Evolutionary conservation across 2,888 invertebrate genomes (phyloP).

Genomic region (Phorcus lineatus): DNA sequence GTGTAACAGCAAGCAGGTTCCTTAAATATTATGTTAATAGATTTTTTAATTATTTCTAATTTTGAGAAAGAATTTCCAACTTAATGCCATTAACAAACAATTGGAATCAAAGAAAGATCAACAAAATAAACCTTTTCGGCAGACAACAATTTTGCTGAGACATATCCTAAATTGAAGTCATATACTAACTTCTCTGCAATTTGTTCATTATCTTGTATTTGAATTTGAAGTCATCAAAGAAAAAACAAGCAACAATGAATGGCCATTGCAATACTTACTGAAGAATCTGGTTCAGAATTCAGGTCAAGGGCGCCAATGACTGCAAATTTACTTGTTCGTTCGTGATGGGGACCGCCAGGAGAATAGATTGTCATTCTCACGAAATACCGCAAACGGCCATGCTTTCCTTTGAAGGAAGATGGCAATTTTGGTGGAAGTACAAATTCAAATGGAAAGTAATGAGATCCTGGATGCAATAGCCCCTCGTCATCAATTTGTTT

Average conservation of each 20-base stretch:
- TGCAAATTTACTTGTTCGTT: conserved; percentile 68
- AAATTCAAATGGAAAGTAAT: conserved; percentile 71
- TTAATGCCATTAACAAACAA: no score
- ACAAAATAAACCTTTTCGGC: no score
- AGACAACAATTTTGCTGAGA: no score
- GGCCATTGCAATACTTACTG: conserved; percentile 50
- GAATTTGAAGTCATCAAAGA: no score
- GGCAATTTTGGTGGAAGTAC: conserved; percentile 63
- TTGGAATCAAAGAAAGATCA: no score
- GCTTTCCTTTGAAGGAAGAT: conserved; percentile 69
- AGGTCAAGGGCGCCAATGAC: conserved; percentile 66
- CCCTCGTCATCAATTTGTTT: conserved; percentile 65
- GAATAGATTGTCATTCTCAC: conserved; percentile 67
- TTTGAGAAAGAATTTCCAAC: no score
- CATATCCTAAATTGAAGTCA: no score
- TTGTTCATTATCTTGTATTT: no score
- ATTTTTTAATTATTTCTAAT: no score
- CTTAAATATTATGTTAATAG: no score
- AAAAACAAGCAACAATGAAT: not conserved
- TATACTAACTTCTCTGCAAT: no score
- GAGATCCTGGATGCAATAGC: conserved; percentile 66
- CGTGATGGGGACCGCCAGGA: conserved; percentile 65
- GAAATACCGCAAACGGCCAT: conserved; percentile 67
- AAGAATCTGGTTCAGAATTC: conserved; percentile 67
- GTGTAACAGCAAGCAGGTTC: no score